Evolutionary conservation across 2,797 vertebrate species (phyloP).

Genomic region (Karalla daura): DNA sequence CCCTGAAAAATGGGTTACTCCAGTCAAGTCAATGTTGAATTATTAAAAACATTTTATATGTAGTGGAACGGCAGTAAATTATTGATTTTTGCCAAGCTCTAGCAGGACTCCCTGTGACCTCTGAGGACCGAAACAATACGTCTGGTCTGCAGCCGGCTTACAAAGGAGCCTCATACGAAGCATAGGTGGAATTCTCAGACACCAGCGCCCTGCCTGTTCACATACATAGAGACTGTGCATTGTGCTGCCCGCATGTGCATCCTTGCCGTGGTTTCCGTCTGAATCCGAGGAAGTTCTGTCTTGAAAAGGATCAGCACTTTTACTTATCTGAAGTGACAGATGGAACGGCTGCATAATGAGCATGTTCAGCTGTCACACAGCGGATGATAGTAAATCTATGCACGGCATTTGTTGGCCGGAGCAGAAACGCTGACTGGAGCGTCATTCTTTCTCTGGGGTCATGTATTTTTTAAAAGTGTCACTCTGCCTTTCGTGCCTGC

Average conservation of each 20-base stretch:
- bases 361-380: conserved; percentile 41
- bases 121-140: conserved; percentile 14
- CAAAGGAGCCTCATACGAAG: background rate
- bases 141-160: conserved; percentile 11
- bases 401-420: conserved; percentile 1
- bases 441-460: conserved; percentile 53
- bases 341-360: conserved; percentile 31
- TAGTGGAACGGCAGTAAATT: conserved; percentile 46
- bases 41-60: conserved; percentile 49
- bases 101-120: conserved; percentile 27
- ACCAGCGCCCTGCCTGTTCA: background rate
- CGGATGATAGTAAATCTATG: conserved; percentile 36
- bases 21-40: conserved; percentile 43
- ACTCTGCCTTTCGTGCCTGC: conserved; percentile 15
- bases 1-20: conserved; percentile 40
- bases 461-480: conserved; percentile 68
- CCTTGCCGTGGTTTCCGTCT: too few relatives aligned
- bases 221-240: too few relatives aligned
- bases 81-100: conserved; percentile 43
- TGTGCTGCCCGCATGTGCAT: too few relatives aligned
- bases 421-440: conserved; percentile 51
- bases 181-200: background rate
- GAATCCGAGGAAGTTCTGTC: background rate
- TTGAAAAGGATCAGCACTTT: conserved; percentile 16
- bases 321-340: conserved; percentile 45